A percentile compares a stretch with the other conserved stretches of the same genome.
phyloP scores from a whole-genome alignment of 2,888 invertebrate genomes.

The Isotomurus palustris region DNA sequence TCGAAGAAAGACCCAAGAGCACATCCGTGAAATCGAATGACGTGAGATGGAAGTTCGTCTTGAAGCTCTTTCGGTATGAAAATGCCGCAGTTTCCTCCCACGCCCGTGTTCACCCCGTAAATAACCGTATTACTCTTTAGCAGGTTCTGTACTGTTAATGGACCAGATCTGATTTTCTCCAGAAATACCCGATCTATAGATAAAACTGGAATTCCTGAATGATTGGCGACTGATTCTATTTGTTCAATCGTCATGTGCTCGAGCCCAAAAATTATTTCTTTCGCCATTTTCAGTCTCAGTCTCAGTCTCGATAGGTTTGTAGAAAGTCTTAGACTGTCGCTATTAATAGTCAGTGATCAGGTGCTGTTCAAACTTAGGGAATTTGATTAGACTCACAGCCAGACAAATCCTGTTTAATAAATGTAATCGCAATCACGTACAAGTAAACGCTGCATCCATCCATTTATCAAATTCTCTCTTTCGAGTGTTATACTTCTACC shows the following conservation, averaged over 20 bases:
- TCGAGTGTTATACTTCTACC: too few species aligned
- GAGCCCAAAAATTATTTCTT: too few species aligned
- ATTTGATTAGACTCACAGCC: too few species aligned
- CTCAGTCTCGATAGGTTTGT: too few species aligned
- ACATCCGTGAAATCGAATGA: neutral
- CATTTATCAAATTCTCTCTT: too few species aligned
- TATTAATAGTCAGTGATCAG: too few species aligned
- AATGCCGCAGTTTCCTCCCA: conserved; percentile 1
- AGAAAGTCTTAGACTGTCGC: too few species aligned
- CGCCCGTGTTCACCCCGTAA: conserved; percentile 13
- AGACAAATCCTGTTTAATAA: too few species aligned
- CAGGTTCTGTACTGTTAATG: neutral
- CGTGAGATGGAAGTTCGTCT: conserved; percentile 1
- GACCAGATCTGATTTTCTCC: neutral
- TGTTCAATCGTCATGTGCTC: neutral
- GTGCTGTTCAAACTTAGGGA: too few species aligned
- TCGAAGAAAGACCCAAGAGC: neutral
- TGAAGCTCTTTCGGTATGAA: neutral
- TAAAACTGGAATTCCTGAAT: neutral
- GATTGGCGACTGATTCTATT: neutral
- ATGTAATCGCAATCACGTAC: too few species aligned
- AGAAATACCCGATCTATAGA: neutral
- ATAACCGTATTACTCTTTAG: neutral
- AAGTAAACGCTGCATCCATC: too few species aligned
- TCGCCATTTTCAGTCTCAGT: too few species aligned